Base-by-base conservation (phyloP, 2,113 vertebrate genomes). In the Prunella himalayana region DNA sequence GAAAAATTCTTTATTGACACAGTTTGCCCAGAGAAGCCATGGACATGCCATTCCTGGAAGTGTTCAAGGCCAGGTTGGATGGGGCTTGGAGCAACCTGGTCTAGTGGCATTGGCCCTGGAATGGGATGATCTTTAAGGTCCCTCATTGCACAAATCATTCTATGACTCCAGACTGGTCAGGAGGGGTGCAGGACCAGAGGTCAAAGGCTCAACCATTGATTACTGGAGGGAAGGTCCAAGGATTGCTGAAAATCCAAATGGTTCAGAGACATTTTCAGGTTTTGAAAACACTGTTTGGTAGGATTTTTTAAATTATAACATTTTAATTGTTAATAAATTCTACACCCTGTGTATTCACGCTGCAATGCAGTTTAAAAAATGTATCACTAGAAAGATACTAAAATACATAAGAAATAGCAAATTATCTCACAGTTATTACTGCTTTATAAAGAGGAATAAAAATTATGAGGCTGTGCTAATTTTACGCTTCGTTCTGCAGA, bases 401-500 rank as follows among this genome's bases (percentile, higher is more conserved):
- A 94, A 77, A 86, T n/a, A 82, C 9, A 71, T 16, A 93, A 65
- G 75, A 57, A 83, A 65, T 9, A 84, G 24, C 44, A 91, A 94
- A 78, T 73, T 72, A 59, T 59, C 47, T 56, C 82, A 60, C 54
- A 73, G 24, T 88, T 94, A 94, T 50, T 91, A 73, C 63, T 77
- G 66, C 28, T 89, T 72, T 88, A 93, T 54, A 77, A 84, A 80
- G 47, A 71, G 15, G 65, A 91, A 77, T 85, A 80, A 69, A 61
- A 94, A 88, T 66, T 57, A 77, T 50, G 73, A 64, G 39, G 68
- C 82, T 95, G 73, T 89, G 90, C 88, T 97, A 90, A 96, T 95
- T 94, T 95, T 89, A 92, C 78, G 61, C 89, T 92, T 92, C 89
- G 3, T 94, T 76, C 71, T 95, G 91, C 89, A 94, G 87, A 92